phyloP scores from a whole-genome alignment of 2,888 invertebrate genomes.

The Tipula lateralis region DNA sequence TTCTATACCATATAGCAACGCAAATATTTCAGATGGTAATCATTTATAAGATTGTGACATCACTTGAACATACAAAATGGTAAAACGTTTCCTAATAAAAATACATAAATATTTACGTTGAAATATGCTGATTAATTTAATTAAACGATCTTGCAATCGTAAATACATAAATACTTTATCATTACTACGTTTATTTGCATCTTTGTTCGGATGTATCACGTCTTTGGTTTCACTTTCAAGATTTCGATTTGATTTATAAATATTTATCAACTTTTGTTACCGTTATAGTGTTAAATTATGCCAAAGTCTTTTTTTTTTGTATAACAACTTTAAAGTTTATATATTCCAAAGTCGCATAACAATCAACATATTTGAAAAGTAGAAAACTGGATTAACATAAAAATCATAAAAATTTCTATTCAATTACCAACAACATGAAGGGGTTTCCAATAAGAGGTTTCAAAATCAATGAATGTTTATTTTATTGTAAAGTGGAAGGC shows the following conservation, averaged over 20 bases:
- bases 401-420: neutral
- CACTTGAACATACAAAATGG: no score
- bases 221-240: neutral
- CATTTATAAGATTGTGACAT: no score
- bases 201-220: neutral
- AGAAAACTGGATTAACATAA: conserved; percentile 24
- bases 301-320: neutral
- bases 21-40: no score
- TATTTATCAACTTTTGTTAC: neutral
- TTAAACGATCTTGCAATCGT: neutral
- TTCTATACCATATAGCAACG: no score
- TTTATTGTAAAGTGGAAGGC: no score
- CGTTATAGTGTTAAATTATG: neutral
- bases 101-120: no score
- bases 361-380: conserved; percentile 11
- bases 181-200: neutral
- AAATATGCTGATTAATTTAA: conserved; percentile 1
- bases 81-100: no score
- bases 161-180: neutral
- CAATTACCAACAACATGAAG: neutral
- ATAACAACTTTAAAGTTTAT: neutral
- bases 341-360: neutral
- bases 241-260: neutral
- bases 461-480: no score
- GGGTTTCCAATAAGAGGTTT: no score